phyloP scores from a whole-genome alignment of 37 sponge, comb jelly and placozoan genomes.

The Halisarca cf. caerulea region DNA sequence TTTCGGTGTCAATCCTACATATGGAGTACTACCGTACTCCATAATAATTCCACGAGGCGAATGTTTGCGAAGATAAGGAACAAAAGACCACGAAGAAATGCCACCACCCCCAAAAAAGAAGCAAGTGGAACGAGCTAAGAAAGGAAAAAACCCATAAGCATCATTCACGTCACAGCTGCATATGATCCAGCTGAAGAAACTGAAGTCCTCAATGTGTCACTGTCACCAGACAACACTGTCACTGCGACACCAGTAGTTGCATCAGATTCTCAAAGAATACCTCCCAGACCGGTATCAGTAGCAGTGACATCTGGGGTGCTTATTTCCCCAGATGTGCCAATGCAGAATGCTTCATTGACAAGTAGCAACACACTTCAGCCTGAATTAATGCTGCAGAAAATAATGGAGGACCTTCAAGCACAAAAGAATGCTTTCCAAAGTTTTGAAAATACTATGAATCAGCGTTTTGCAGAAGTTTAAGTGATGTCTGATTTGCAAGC shows the following conservation, averaged over 20 bases:
- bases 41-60: background rate
- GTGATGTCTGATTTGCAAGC: conserved; percentile 11
- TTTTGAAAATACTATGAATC: background rate
- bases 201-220: background rate
- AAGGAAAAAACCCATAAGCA: background rate
- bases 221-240: background rate
- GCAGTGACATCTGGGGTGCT: background rate
- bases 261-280: background rate
- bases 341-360: background rate
- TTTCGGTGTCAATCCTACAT: too few relatives aligned
- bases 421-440: background rate
- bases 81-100: background rate
- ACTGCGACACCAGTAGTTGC: too few relatives aligned
- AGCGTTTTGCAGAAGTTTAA: background rate
- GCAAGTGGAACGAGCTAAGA: background rate
- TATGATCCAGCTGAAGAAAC: background rate
- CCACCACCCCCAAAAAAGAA: background rate
- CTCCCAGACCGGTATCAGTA: background rate
- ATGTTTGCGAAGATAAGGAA: background rate
- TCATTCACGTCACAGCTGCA: conserved; percentile 4
- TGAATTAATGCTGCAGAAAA: background rate
- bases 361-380: background rate
- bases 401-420: background rate
- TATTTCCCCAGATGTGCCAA: background rate
- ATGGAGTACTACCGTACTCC: too few relatives aligned